Evolutionary conservation across 2,797 vertebrate genomes (phyloP).

Genomic region (Gambusia yucatana): DNA sequence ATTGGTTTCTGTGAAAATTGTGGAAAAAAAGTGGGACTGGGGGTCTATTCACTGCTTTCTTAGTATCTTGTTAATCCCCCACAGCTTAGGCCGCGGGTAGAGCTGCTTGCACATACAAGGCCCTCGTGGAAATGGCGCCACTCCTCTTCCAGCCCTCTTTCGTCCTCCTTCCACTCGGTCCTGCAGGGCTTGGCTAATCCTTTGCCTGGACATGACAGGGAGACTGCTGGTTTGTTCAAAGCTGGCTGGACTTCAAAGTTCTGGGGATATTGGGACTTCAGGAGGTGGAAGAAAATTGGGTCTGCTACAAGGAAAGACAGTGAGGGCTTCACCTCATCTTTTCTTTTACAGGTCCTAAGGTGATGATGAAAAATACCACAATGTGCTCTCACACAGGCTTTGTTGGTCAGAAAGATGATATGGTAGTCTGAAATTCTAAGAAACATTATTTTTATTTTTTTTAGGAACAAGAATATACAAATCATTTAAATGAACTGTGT

Average conservation of each 20-base stretch:
- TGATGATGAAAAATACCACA: slow-evolving; percentile 39
- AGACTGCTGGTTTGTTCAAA: slow-evolving; percentile 76
- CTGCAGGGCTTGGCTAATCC: slow-evolving; percentile 77
- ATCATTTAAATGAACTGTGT: background rate
- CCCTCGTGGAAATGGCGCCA: slow-evolving; percentile 62
- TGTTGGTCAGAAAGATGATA: slow-evolving; percentile 19
- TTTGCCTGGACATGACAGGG: slow-evolving; percentile 69
- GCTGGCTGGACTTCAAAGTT: slow-evolving; percentile 82
- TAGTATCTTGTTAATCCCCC: slow-evolving; percentile 76
- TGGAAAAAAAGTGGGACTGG: slow-evolving; percentile 41
- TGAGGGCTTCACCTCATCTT: slow-evolving; percentile 50
- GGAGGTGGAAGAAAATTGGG: slow-evolving; percentile 65
- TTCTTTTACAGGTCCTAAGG: slow-evolving; percentile 36
- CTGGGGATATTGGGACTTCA: slow-evolving; percentile 56
- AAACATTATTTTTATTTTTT: background rate
- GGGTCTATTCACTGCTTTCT: slow-evolving; percentile 65
- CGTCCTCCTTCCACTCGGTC: slow-evolving; percentile 62
- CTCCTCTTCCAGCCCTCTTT: slow-evolving; percentile 60
- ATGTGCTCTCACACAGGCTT: slow-evolving; percentile 33
- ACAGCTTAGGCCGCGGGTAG: slow-evolving; percentile 59
- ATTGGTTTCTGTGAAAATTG: slow-evolving; percentile 71
- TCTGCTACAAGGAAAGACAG: slow-evolving; percentile 41
- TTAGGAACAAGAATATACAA: background rate
- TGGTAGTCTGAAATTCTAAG: background rate
- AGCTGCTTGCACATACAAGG: slow-evolving; percentile 51